These are phyloP conservation scores for Pipra filicauda DNA, from an alignment of 2,113 vertebrate genomes.

Conservation along the genomic window DNA sequence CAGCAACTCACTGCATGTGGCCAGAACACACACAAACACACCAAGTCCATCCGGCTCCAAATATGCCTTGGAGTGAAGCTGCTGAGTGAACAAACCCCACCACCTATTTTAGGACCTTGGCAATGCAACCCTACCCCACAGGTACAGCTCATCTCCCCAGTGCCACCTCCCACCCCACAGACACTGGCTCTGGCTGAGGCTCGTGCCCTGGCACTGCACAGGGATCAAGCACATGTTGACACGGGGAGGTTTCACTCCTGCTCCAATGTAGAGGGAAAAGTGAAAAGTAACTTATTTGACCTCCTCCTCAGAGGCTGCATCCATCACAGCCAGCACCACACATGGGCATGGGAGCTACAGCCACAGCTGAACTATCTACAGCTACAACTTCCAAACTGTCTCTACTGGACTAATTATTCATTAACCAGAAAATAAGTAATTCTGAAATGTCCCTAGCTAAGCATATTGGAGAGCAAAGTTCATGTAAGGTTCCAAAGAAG, in stretches of 20 bases:
- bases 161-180: neutral
- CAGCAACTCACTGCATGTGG: neutral
- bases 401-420: neutral
- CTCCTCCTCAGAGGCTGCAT: neutral
- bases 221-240: rapidly evolving
- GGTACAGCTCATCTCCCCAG: neutral
- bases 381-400: neutral
- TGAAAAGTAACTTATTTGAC: neutral
- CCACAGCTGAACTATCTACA: neutral
- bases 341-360: neutral
- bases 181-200: rapidly evolving
- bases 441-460: neutral
- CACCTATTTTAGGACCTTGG: neutral
- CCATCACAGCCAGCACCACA: neutral
- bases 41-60: neutral
- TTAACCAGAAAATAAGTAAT: constrained; percentile 50
- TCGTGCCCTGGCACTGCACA: neutral
- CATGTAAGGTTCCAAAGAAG: neutral
- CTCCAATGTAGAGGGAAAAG: neutral
- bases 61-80: neutral
- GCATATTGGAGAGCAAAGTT: constrained; percentile 42
- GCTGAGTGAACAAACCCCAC: neutral
- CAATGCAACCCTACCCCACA: neutral
- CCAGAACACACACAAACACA: neutral
- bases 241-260: neutral